Base-by-base conservation (phyloP, 2,797 vertebrate genomes). In the Pipistrellus pipistrellus region DNA sequence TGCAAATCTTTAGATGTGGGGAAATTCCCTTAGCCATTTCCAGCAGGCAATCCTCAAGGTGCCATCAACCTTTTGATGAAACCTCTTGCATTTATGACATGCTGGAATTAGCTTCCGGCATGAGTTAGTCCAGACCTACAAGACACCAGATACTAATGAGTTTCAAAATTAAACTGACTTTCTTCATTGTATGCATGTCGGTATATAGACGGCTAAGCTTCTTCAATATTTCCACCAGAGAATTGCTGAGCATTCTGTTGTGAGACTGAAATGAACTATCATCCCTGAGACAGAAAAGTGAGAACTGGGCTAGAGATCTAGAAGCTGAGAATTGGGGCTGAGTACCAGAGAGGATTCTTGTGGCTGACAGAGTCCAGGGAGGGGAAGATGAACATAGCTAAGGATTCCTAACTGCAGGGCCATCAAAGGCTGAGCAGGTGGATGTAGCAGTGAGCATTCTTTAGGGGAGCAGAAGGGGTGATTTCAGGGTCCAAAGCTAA, bases 191-290 rank as follows among this genome's bases (percentile, higher is more conserved):
- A 46, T 20, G 17, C 8, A n/a, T n/a, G 23, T 69, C 64, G 68
- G 15, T 55, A n/a, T 55, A 53, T 21, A 77, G 55, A 88, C 30
- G 25, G 35, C 51, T 55, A 57, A 76, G 53, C 18, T 6, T 78
- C 23, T 69, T 51, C 41, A 68, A 20, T 32, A 62, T 38, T 91
- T 88, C 62, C 44, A 53, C 41, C 44, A 18, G 32, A 75, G 53
- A 85, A n/a, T 44, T 76, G 41, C 59, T 62, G 44, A 64, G 12
- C 46, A 44, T 30, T 27, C 48, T 77, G 4, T 76, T 27, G 11
- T 38, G 18, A 51, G 69, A 69, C n/a, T 92, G 57, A 95, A 88
- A n/a, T 71, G 64, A 83, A 46, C 20, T 57, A 48, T 48, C 84
- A 75, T 53, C 8, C 12, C 21, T 55, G 25, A 91, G 48, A 20